These are phyloP conservation scores for Temnothorax unifasciatus DNA, from an alignment of 2,888 invertebrate genomes.

Conservation along the genomic window DNA sequence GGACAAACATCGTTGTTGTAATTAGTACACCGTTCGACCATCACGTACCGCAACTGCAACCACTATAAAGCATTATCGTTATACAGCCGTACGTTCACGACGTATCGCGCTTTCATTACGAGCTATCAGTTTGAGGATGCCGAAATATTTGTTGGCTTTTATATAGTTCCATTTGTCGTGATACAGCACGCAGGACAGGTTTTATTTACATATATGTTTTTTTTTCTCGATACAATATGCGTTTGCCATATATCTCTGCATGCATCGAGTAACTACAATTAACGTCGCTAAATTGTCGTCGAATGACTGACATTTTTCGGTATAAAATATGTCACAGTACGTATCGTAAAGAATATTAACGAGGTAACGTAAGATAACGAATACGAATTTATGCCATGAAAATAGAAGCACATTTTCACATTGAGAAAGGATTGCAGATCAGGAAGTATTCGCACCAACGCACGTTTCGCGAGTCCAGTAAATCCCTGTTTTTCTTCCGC, in stretches of 20 bases:
- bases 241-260: constrained; percentile 2
- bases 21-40: constrained; percentile 16
- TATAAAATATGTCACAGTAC: background rate
- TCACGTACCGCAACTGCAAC: background rate
- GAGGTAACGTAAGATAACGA: constrained; percentile 33
- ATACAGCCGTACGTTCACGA: background rate
- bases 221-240: background rate
- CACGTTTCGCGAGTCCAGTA: constrained; percentile 50
- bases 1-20: background rate
- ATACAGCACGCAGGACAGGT: background rate
- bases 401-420: constrained; percentile 49
- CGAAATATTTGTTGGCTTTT: constrained; percentile 29
- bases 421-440: constrained; percentile 44
- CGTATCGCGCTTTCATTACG: constrained; percentile 31
- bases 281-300: background rate
- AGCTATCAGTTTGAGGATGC: constrained; percentile 5
- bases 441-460: constrained; percentile 20
- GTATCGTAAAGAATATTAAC: background rate
- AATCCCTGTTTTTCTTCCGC: constrained; percentile 52
- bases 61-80: background rate
- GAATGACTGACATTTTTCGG: background rate
- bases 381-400: constrained; percentile 45
- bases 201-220: constrained; percentile 19
- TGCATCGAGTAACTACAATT: background rate
- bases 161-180: constrained; percentile 19